Percentiles rank a stretch among this genome's conserved stretches.
Evolutionary conservation across 1,140 invertebrate genomes (phyloP).

Genomic region (Drosophila bocqueti): DNA sequence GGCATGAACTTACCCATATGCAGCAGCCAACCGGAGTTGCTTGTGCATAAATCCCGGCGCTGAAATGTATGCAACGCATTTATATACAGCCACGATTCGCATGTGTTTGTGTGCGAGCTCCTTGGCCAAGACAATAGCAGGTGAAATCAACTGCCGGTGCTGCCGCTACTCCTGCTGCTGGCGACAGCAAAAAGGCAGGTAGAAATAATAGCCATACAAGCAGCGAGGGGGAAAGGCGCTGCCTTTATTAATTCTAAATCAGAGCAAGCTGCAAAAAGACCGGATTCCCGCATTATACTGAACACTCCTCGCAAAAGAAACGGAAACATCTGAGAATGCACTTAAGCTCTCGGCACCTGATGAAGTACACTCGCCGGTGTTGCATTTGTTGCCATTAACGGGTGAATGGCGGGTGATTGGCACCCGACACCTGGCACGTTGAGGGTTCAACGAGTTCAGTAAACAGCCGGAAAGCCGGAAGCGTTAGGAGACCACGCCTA

Average conservation of each 20-base stretch:
- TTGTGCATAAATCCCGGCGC: slow-evolving; percentile 74
- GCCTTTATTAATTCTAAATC: slow-evolving; percentile 81
- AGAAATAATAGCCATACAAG: slow-evolving; percentile 13
- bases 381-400: slow-evolving; percentile 57
- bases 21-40: slow-evolving; percentile 54
- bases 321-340: slow-evolving; percentile 68
- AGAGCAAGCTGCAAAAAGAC: slow-evolving; percentile 32
- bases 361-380: slow-evolving; percentile 69
- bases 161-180: slow-evolving; percentile 52
- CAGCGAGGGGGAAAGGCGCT: slow-evolving; percentile 16
- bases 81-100: slow-evolving; percentile 47
- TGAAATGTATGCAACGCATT: slow-evolving; percentile 79
- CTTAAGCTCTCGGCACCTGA: slow-evolving; percentile 55
- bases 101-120: slow-evolving; percentile 7
- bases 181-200: slow-evolving; percentile 39
- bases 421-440: slow-evolving; percentile 7
- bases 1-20: slow-evolving; percentile 65
- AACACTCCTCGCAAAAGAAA: slow-evolving; percentile 32
- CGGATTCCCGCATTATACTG: slow-evolving; percentile 3
- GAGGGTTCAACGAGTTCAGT: slow-evolving; percentile 54
- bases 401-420: slow-evolving; percentile 46
- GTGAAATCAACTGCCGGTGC: slow-evolving; percentile 68
- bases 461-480: slow-evolving; percentile 39
- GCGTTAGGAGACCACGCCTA: slow-evolving; percentile 43
- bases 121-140: slow-evolving; percentile 68